phyloP scores from a whole-genome alignment of 1,140 invertebrate genomes.

The Vanessa atalanta region DNA sequence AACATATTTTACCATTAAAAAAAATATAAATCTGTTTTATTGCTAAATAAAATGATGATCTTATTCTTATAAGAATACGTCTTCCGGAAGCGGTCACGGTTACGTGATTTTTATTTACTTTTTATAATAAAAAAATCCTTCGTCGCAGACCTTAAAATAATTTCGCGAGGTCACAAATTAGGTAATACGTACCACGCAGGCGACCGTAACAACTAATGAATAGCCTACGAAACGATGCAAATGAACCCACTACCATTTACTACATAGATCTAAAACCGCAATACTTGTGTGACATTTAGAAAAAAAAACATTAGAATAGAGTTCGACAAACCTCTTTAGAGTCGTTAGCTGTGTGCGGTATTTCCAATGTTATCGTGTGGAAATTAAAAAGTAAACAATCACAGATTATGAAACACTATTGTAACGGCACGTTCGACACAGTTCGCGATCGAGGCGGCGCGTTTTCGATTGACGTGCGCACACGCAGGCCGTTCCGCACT shows the following conservation, averaged over 20 bases:
- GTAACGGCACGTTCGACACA: constrained; percentile 68
- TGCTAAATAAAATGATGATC: neutral
- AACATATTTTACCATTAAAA: neutral
- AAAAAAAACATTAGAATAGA: constrained; percentile 26
- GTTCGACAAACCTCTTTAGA: constrained; percentile 60
- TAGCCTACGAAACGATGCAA: constrained; percentile 65
- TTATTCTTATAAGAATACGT: constrained; percentile 13
- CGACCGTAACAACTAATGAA: constrained; percentile 67
- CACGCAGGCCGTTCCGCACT: constrained; percentile 65
- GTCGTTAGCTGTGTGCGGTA: constrained; percentile 51
- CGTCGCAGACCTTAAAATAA: constrained; percentile 44
- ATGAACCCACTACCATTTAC: constrained; percentile 40
- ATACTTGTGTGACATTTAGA: constrained; percentile 4
- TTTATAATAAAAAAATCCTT: constrained; percentile 39
- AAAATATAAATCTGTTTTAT: neutral
- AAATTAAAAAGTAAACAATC: constrained; percentile 70
- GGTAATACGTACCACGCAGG: constrained; percentile 61
- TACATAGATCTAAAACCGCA: constrained; percentile 10
- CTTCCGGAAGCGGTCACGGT: constrained; percentile 31
- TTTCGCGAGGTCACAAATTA: constrained; percentile 56
- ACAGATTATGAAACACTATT: constrained; percentile 73
- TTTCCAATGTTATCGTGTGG: constrained; percentile 47
- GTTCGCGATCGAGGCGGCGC: constrained; percentile 50
- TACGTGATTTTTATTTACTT: constrained; percentile 27
- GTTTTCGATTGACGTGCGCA: constrained; percentile 59